A percentile compares a stretch with the other conserved stretches of the same genome.
These are phyloP conservation scores for Caiman crocodilus DNA, from an alignment of 2,797 vertebrate genomes.

Conservation along the genomic window DNA sequence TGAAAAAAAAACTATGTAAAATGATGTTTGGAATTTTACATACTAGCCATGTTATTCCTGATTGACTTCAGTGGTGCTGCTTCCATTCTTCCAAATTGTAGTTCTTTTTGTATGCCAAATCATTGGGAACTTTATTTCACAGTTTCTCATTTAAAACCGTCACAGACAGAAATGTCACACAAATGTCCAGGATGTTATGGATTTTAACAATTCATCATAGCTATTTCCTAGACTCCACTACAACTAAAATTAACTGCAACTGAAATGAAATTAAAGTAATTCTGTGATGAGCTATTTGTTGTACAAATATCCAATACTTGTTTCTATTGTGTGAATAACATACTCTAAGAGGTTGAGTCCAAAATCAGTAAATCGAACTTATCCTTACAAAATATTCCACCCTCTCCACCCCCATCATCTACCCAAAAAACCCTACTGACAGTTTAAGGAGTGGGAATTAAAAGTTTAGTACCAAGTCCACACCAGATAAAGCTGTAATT, in stretches of 20 bases:
- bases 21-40: not conserved
- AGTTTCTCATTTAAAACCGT: conserved; percentile 32
- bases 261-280: conserved; percentile 32
- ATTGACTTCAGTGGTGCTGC: not conserved
- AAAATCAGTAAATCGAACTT: not conserved
- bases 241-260: not conserved
- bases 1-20: not conserved
- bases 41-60: not conserved
- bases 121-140: not conserved
- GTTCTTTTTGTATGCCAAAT: not conserved
- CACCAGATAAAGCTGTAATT: conserved; percentile 64
- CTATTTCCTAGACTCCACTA: conserved; percentile 4
- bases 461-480: conserved; percentile 13
- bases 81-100: not conserved
- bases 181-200: conserved; percentile 22
- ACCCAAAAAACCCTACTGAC: not conserved
- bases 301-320: not conserved
- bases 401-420: not conserved
- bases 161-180: not conserved
- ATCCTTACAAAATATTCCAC: not conserved
- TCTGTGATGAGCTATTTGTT: not conserved
- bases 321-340: not conserved
- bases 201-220: conserved; percentile 28
- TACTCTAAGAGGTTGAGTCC: not conserved
- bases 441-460: conserved; percentile 20